Conservation (phyloP, 2,797 vertebrate genomes). For the Dermochelys coriacea region DNA sequence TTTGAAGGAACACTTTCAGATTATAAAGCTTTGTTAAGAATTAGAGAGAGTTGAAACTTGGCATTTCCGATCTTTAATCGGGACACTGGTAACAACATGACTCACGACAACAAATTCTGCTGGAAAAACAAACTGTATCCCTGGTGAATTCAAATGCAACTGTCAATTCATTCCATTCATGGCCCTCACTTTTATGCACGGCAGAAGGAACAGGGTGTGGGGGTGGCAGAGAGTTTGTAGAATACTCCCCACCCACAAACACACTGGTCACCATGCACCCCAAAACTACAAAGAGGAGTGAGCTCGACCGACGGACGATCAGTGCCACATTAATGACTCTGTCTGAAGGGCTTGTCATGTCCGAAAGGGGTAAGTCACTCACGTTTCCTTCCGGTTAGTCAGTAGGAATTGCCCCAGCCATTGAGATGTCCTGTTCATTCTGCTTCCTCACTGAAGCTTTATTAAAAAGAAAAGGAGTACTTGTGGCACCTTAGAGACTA, state of each 20-base stretch:
- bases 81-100: neutral
- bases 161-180: neutral
- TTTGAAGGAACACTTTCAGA: fast-evolving
- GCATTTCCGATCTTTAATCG: neutral
- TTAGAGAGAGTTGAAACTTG: fast-evolving
- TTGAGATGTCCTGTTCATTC: neutral
- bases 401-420: neutral
- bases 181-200: neutral
- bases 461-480: too few relatives aligned
- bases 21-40: fast-evolving
- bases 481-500: too few relatives aligned
- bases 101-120: neutral
- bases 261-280: fast-evolving
- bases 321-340: fast-evolving
- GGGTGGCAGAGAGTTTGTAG: neutral
- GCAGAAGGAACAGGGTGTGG: neutral
- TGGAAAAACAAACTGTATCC: neutral
- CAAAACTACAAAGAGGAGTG: neutral
- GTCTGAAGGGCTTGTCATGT: fast-evolving
- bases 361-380: neutral
- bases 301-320: too few relatives aligned
- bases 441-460: neutral
- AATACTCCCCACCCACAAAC: fast-evolving
- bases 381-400: neutral
- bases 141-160: neutral